phyloP scores from a whole-genome alignment of 2,113 vertebrate genomes.

The human (Homo sapiens) region DNA sequence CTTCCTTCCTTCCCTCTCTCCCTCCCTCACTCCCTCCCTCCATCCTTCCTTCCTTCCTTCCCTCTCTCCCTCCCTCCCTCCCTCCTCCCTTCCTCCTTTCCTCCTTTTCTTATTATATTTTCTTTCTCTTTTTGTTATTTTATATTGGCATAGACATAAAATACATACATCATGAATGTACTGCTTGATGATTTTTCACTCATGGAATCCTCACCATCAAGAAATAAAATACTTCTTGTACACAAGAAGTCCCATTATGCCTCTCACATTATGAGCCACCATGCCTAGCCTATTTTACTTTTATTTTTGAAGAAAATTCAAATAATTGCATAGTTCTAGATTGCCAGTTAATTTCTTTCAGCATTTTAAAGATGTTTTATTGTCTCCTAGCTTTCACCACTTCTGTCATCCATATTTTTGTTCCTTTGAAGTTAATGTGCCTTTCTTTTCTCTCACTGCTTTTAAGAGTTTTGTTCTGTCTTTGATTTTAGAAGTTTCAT shows the following conservation, averaged over 20 bases:
- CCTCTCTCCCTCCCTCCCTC: fast-evolving
- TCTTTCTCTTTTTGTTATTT: not conserved
- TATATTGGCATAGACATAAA: not conserved
- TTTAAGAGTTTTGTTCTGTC: not conserved
- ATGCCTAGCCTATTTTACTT: not conserved
- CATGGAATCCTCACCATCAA: not conserved
- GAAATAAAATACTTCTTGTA: not conserved
- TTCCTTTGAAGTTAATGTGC: not conserved
- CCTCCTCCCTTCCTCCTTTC: too few species aligned
- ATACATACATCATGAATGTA: not conserved
- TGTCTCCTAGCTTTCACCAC: not conserved
- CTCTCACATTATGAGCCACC: not conserved
- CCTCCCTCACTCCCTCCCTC: fast-evolving
- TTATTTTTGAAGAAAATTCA: not conserved
- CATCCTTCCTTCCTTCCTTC: too few species aligned
- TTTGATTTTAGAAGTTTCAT: not conserved
- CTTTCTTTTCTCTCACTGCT: not conserved
- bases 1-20: fast-evolving
- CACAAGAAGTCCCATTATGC: too few species aligned
- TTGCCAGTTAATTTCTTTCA: not conserved
- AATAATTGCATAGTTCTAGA: not conserved
- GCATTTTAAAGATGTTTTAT: not conserved
- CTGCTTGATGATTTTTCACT: not conserved
- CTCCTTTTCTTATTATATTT: too few species aligned
- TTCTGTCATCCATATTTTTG: not conserved